Evolutionary conservation across 2,888 invertebrate species (phyloP), one percentile per base, ranked within the genome.

Genomic region (Idaea straminata): DNA sequence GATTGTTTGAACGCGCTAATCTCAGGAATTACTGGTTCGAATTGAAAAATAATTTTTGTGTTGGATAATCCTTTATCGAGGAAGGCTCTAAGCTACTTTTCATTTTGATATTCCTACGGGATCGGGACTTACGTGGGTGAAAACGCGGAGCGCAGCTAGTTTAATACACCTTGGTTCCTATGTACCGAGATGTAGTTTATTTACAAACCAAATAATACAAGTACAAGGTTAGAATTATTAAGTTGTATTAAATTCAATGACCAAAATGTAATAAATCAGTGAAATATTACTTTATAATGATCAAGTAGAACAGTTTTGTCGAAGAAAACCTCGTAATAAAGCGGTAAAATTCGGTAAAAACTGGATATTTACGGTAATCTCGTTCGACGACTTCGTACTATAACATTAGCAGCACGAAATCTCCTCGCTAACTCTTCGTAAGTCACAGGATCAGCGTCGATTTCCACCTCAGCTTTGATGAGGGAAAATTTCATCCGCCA

Each of bases 401-500:
- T 80, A 3, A 91, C 85, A 69, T 92, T 92, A 15, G 88, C 88
- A 5, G 91, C 89, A 65, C 83, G 85, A 62, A 92, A 73, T 67
- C 86, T 79, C 61, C 86, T 81, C 36, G 91, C 92, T 3, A 92
- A 80, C 71, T 86, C 85, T 66, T 79, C 79, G 71, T 92, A 92
- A 2, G 91, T 91, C 5, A 73, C 84, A 2, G 85, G 87, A 72
- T 92, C 92, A 0, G 92, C 91, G 63, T 91, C 90, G 15, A 92
- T 87, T 70, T 92, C 92, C 70, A 92, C 91, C 65, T 92, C 92
- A 1, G 92, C 91, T 61, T 83, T 86, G 61, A 92, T 74, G 15
- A 91, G 80, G 38, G 87, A 83, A 73, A 92, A 92, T 75, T 86
- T 89, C 92, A 92, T 92, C 5, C 89, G 86, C 92, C 91, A 92